Percentiles rank a stretch among this genome's conserved stretches.
These are phyloP conservation scores for Nebria salina DNA, from an alignment of 2,888 invertebrate genomes.

Conservation along the genomic window DNA sequence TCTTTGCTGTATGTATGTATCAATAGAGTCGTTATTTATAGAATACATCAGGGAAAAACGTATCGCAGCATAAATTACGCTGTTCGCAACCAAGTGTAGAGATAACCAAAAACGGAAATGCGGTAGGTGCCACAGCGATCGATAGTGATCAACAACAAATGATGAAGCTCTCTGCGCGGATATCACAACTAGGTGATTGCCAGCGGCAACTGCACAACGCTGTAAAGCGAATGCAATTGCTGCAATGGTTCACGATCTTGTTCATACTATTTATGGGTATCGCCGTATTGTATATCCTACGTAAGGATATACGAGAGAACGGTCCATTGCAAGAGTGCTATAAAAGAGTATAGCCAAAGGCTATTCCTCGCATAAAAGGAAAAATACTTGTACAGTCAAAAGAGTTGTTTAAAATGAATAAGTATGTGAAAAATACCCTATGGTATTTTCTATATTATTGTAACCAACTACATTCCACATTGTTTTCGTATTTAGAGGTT, in stretches of 20 bases:
- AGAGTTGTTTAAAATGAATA: slow-evolving; percentile 8
- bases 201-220: slow-evolving; percentile 64
- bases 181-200: slow-evolving; percentile 61
- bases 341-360: slow-evolving; percentile 50
- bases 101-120: slow-evolving; percentile 56
- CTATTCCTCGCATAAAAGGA: slow-evolving; percentile 33
- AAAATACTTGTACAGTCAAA: background rate
- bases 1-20: background rate
- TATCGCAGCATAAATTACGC: slow-evolving; percentile 78
- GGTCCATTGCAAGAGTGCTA: slow-evolving; percentile 48
- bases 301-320: slow-evolving; percentile 57
- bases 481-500: slow-evolving; percentile 33
- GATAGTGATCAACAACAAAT: slow-evolving; percentile 53
- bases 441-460: slow-evolving; percentile 29
- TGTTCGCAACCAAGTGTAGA: slow-evolving; percentile 69
- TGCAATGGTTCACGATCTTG: slow-evolving; percentile 65
- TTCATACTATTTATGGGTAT: slow-evolving; percentile 62
- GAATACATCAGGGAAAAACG: slow-evolving; percentile 67
- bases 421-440: slow-evolving; percentile 3
- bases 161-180: slow-evolving; percentile 54
- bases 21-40: slow-evolving; percentile 22
- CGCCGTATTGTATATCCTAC: slow-evolving; percentile 62
- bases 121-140: slow-evolving; percentile 37
- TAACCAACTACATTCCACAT: slow-evolving; percentile 14
- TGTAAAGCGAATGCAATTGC: slow-evolving; percentile 63